phyloP scores from a whole-genome alignment of 2,113 vertebrate species.

The Labeo catla region DNA sequence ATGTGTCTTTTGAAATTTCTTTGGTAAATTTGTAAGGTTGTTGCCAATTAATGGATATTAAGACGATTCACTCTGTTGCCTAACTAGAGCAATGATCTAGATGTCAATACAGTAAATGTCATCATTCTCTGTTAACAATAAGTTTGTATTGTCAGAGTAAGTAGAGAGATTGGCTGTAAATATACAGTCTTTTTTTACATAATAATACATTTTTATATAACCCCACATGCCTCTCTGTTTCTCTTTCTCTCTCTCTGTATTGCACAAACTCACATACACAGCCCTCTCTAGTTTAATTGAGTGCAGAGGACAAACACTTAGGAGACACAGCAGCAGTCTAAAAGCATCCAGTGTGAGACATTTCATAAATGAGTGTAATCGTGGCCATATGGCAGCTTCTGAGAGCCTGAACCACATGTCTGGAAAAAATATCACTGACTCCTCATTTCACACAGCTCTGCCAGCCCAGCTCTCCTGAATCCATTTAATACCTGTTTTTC shows the following conservation, averaged over 20 bases:
- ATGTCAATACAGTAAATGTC: not conserved
- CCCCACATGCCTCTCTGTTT: not conserved
- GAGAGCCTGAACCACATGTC: slow-evolving; percentile 18
- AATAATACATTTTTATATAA: not conserved
- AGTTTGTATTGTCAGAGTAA: not conserved
- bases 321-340: slow-evolving; percentile 43
- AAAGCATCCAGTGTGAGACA: slow-evolving; percentile 46
- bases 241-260: not conserved
- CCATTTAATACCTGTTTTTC: slow-evolving; percentile 3
- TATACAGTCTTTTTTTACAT: not conserved
- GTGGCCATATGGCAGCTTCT: slow-evolving; percentile 53
- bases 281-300: slow-evolving; percentile 45
- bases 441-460: slow-evolving; percentile 47
- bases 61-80: not conserved
- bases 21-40: not conserved
- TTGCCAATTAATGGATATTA: not conserved
- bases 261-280: slow-evolving; percentile 21
- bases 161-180: not conserved
- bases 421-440: slow-evolving; percentile 28
- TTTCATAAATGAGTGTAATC: slow-evolving; percentile 57
- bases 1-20: no score
- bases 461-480: not conserved
- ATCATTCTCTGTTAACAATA: not conserved
- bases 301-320: slow-evolving; percentile 55
- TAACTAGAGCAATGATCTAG: not conserved